Base-by-base conservation (phyloP, 2,113 vertebrate species). In the Perca schrenkii region DNA sequence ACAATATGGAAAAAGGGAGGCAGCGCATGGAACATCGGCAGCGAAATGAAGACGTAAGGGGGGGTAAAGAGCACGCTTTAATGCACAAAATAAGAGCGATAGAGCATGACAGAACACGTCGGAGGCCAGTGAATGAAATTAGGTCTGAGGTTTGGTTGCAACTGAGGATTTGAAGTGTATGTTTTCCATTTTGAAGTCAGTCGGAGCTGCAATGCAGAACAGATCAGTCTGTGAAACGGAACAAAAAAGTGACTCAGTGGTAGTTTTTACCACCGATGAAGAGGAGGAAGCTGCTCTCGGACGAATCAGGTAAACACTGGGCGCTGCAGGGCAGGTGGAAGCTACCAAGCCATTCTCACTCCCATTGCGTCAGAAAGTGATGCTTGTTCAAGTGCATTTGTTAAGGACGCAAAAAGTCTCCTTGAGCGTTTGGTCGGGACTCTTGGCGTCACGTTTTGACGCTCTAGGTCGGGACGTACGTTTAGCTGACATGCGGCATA, bases 121-220 rank as follows among this genome's bases (percentile, higher is more conserved):
- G 75, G 67, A 82, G 84, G 86, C 88, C 58, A 79, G 77, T 15
- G 79, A 68, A 62, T 68, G 84, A 89, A 88, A 92, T 87, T 83
- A 80, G 77, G 84, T 82, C 77, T 91, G 89, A 91, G 91, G 91
- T 89, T 89, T 88, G 86, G 84, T 82, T 22, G 70, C 69, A 40
- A 60, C 60, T 6, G 58, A 75, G 78, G 72, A 77, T 75, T 74
- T 21, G 13, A 71, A 68, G 77, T 72, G 78, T 57, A 22, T 68
- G 85, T 87, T 85, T 86, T 83, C 86, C 91, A 75, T 62, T 74
- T 81, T 79, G 74, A 57, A 84, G 77, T 79, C 65, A 63, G 75
- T 34, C 21, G 31, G 65, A 75, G 85, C 71, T 1, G 58, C 36
- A 3, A 78, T 84, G 89, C 86, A 86, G 87, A 90, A 88, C 72